Evolutionary conservation across 2,113 vertebrate genomes (phyloP).

Genomic region (Pipa parva): DNA sequence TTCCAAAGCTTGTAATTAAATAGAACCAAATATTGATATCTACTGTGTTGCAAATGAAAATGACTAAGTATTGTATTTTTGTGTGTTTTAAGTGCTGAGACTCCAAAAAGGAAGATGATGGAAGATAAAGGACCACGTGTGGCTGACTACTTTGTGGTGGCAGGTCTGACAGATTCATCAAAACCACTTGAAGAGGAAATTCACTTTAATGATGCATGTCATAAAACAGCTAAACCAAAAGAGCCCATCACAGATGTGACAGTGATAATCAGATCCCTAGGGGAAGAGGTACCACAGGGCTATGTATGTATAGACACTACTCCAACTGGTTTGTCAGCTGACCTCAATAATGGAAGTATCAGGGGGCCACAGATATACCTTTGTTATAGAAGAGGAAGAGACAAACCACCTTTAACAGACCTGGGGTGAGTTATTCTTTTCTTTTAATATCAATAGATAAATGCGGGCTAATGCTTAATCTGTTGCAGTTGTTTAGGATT

Average conservation of each 20-base stretch:
- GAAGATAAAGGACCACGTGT: slow-evolving; percentile 97
- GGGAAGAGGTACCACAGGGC: slow-evolving; percentile 87
- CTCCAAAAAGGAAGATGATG: slow-evolving; percentile 90
- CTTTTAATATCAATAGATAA: background rate
- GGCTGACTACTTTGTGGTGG: slow-evolving; percentile 97
- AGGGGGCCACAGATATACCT: slow-evolving; percentile 91
- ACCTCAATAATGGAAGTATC: slow-evolving; percentile 92
- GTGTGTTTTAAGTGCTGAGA: slow-evolving; percentile 53
- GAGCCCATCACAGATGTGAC: slow-evolving; percentile 93
- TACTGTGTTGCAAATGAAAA: no score
- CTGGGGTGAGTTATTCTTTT: slow-evolving; percentile 76
- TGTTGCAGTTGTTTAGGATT: no score
- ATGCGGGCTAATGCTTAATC: no score
- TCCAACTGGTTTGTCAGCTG: slow-evolving; percentile 87
- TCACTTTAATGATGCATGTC: slow-evolving; percentile 84
- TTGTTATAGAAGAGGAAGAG: slow-evolving; percentile 90
- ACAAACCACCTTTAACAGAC: slow-evolving; percentile 95
- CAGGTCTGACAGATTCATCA: slow-evolving; percentile 85
- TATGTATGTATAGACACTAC: slow-evolving; percentile 87
- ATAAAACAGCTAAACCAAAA: slow-evolving; percentile 81
- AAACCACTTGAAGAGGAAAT: slow-evolving; percentile 94
- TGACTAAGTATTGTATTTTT: no score
- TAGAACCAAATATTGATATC: no score
- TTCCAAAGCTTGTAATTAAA: no score
- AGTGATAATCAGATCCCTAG: slow-evolving; percentile 88